A percentile compares a stretch with the other conserved stretches of the same genome.
phyloP scores from a whole-genome alignment of 2,888 invertebrate genomes.

The Athalia rosae region DNA sequence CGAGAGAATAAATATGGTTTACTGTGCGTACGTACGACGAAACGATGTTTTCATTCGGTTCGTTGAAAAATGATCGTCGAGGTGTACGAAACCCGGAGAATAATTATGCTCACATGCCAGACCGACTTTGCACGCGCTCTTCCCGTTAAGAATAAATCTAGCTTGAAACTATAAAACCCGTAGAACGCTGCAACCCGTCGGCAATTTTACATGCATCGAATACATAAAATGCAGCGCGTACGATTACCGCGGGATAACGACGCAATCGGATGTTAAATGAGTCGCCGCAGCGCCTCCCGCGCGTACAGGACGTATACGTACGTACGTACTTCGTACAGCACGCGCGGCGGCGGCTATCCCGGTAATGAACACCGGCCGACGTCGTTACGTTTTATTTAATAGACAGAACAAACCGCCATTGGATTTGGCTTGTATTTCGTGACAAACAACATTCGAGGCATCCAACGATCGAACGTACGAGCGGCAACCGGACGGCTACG shows the following conservation, averaged over 20 bases:
- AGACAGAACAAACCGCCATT: conserved; percentile 64
- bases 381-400: conserved; percentile 69
- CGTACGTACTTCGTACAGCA: too few species aligned
- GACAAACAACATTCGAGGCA: conserved; percentile 63
- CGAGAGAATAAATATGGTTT: too few species aligned
- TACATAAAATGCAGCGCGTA: conserved; percentile 22
- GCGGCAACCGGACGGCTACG: conserved; percentile 9
- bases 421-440: conserved; percentile 65
- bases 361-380: conserved; percentile 69
- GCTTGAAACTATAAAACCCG: neutral
- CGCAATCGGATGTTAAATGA: conserved; percentile 67
- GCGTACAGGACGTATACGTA: too few species aligned
- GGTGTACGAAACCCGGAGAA: too few species aligned
- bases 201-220: conserved; percentile 18
- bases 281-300: conserved; percentile 59
- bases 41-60: too few species aligned
- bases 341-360: conserved; percentile 34
- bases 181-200: neutral
- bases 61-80: too few species aligned
- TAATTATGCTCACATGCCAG: too few species aligned
- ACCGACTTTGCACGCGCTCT: neutral
- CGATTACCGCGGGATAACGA: conserved; percentile 38
- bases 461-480: conserved; percentile 47
- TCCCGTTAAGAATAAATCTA: neutral
- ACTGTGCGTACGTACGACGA: too few species aligned